phyloP scores from a whole-genome alignment of 2,888 invertebrate species.

The Harpalus rufipes region DNA sequence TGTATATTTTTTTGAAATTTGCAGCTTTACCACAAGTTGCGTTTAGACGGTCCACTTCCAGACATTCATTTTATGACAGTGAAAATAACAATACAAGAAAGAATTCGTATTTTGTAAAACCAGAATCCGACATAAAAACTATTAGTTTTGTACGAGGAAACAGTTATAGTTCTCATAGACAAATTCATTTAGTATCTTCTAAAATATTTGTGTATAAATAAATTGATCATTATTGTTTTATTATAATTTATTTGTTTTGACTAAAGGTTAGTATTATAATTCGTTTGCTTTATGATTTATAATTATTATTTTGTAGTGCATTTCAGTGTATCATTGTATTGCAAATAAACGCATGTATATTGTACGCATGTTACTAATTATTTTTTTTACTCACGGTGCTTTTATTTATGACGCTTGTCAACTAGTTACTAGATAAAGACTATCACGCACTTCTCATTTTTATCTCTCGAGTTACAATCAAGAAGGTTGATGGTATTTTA shows the following conservation, averaged over 20 bases:
- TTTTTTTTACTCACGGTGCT: slow-evolving; percentile 25
- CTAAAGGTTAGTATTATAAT: slow-evolving; percentile 61
- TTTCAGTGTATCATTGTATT: slow-evolving; percentile 34
- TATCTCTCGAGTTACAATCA: neutral
- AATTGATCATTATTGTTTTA: slow-evolving; percentile 49
- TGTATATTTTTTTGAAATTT: slow-evolving; percentile 52
- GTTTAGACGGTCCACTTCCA: slow-evolving; percentile 17
- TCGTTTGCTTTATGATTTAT: slow-evolving; percentile 37
- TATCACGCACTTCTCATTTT: neutral
- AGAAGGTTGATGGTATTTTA: neutral
- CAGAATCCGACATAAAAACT: slow-evolving; percentile 32
- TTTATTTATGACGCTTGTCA: slow-evolving; percentile 19
- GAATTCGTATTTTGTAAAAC: slow-evolving; percentile 20
- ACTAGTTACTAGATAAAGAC: slow-evolving; percentile 28
- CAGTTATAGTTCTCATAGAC: slow-evolving; percentile 41
- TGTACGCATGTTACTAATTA: slow-evolving; percentile 51
- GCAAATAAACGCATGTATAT: slow-evolving; percentile 47
- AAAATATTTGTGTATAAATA: slow-evolving; percentile 65
- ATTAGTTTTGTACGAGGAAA: slow-evolving; percentile 52
- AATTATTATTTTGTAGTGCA: slow-evolving; percentile 48
- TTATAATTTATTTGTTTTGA: slow-evolving; percentile 55
- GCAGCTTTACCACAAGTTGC: slow-evolving; percentile 24
- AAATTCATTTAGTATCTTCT: slow-evolving; percentile 57
- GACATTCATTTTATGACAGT: slow-evolving; percentile 44
- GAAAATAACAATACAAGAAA: slow-evolving; percentile 54